Conservation (phyloP, 2,113 vertebrate genomes). For the Capreolus pygargus region DNA sequence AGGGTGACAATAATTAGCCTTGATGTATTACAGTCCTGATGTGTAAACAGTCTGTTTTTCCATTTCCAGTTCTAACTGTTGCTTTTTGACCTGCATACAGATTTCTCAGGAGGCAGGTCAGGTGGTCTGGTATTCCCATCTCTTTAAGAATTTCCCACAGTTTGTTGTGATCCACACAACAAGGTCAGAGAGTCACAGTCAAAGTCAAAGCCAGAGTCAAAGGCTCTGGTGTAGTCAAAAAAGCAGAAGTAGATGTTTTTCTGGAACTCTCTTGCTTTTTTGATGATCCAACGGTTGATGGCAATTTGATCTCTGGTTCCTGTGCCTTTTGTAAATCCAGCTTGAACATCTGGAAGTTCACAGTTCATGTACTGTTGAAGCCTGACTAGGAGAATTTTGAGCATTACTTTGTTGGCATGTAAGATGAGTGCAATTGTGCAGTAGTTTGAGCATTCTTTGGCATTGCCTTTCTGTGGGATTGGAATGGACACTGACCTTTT, state of each 20-base stretch:
- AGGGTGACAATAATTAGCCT: neutral
- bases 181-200: neutral
- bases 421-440: neutral
- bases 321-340: neutral
- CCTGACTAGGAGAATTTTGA: neutral
- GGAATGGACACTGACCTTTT: neutral
- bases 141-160: neutral
- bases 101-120: neutral
- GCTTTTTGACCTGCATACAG: neutral
- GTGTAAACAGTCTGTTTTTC: neutral
- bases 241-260: neutral
- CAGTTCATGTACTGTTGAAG: neutral
- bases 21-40: neutral
- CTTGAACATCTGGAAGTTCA: neutral
- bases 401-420: neutral
- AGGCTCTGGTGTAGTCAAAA: neutral
- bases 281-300: neutral
- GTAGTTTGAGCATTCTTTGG: neutral
- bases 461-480: neutral
- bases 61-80: neutral
- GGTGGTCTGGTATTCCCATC: neutral
- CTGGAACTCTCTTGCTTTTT: neutral
- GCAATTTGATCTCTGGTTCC: neutral
- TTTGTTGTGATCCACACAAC: neutral
- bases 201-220: neutral